phyloP scores from a whole-genome alignment of 2,113 vertebrate genomes.

The Cinclus mexicanus region DNA sequence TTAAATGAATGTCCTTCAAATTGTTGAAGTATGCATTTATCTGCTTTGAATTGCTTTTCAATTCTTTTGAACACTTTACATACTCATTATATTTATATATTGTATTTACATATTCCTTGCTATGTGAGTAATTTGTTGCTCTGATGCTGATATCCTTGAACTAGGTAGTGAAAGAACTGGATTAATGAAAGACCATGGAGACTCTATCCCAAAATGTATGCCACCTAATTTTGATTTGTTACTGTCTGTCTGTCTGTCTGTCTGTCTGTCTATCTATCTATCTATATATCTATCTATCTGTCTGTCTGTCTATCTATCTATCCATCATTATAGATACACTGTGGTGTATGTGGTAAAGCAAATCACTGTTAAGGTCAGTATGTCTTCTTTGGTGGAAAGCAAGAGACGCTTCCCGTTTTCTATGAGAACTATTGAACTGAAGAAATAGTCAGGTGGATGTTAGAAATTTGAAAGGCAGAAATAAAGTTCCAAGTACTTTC shows the following conservation, averaged over 20 bases:
- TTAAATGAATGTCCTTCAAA: not conserved
- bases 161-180: not conserved
- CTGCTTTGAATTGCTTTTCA: not conserved
- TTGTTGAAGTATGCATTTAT: not conserved
- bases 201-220: not conserved
- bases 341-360: not conserved
- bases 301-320: not conserved
- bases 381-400: not conserved
- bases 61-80: not conserved
- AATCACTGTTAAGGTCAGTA: not conserved
- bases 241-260: no score
- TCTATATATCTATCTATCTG: accelerated
- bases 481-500: not conserved
- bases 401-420: not conserved
- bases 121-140: not conserved
- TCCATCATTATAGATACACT: not conserved
- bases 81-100: not conserved
- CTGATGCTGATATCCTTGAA: not conserved
- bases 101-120: not conserved
- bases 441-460: not conserved
- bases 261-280: accelerated
- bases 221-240: not conserved
- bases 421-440: not conserved
- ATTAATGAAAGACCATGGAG: not conserved
- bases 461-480: not conserved